Evolutionary conservation across 2,113 vertebrate genomes (phyloP).

Genomic region (Aramus guarauna): DNA sequence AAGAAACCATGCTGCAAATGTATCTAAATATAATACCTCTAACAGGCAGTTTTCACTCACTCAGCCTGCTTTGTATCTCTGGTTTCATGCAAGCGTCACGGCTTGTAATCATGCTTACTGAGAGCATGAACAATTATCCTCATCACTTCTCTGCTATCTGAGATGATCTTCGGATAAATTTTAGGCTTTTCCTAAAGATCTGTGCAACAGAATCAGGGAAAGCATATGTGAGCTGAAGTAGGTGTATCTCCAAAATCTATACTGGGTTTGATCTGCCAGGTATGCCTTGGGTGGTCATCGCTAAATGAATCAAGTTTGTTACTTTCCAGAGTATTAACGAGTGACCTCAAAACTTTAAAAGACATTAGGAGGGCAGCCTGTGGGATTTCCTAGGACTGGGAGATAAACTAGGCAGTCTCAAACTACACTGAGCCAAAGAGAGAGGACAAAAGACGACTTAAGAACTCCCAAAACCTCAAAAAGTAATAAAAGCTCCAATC

Average conservation of each 20-base stretch:
- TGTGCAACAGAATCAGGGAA: background rate
- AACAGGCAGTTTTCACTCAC: background rate
- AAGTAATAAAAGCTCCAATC: background rate
- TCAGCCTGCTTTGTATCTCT: background rate
- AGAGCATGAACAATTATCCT: background rate
- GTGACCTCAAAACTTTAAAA: background rate
- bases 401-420: background rate
- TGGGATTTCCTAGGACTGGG: background rate
- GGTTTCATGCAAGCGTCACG: background rate
- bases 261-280: background rate
- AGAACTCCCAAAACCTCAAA: background rate
- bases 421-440: background rate
- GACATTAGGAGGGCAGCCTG: background rate
- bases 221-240: background rate
- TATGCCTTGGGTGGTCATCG: background rate
- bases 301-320: background rate
- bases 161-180: background rate
- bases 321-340: background rate
- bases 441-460: background rate
- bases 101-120: background rate
- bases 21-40: background rate
- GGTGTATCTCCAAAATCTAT: background rate
- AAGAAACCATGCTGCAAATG: background rate
- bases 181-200: background rate
- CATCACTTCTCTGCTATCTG: background rate